Evolutionary conservation across 1,140 invertebrate species (phyloP), one percentile per base, ranked within the genome.

Genomic region (Zaprionus taronus): DNA sequence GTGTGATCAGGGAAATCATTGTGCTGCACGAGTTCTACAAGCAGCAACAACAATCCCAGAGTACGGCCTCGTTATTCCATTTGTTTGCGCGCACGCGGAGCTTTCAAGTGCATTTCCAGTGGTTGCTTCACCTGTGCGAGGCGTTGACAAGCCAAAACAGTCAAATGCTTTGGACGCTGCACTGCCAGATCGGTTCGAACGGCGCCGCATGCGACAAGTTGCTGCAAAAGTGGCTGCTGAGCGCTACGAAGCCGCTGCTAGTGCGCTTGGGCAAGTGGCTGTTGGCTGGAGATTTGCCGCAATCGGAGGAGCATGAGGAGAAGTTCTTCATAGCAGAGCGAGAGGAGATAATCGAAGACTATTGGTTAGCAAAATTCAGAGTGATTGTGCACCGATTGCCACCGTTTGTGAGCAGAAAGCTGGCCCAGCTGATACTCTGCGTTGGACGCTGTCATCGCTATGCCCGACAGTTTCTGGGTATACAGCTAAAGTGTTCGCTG

Each of bases 301-400:
- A 20, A 0, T 24, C n/a, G 4, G 14, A 20, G 17, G 5, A 0
- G 1, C 22, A 34, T 0, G 66, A 74, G 9, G 75, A 28, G 1
- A 64, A 78, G 9, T 83, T 83, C 9, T 61, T 73, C 7, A 76
- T 87, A 6, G 31, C 38, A 9, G 41, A 63, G 5, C 56, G 34
- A 12, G 9, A 5, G 2, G 5, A 5, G 3, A 1, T 7, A 1
- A 17, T 41, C 1, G 12, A 66, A 0, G 12, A 11, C 2, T 72
- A 66, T 49, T 84, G 82, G 82, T 28, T 36, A 26, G 31, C 64
- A 7, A 24, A 71, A 5, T 87, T 79, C 7, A 15, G 9, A 7
- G 6, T 83, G 1, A 1, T 61, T 5, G 31, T 11, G 2, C 4
- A 47, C n/a, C 20, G 24, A 17, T 2, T 26, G 34, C 36, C 80